These are phyloP conservation scores for Drosophila recens DNA, from an alignment of 2,888 invertebrate species.

Conservation along the genomic window DNA sequence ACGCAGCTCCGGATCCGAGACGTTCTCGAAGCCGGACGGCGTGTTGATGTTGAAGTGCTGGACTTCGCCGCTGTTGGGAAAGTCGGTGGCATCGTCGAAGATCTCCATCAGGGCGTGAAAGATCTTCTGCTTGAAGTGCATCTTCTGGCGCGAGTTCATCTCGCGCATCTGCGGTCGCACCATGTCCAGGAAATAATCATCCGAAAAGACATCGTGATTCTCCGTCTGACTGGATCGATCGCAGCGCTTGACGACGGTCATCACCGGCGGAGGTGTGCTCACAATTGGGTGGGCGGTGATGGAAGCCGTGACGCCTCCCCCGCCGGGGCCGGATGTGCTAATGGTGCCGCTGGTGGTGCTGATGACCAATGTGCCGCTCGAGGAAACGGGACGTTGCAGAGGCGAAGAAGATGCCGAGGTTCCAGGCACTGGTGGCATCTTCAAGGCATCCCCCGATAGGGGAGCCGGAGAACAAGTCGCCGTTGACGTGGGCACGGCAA, in stretches of 20 bases:
- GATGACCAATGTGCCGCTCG: conserved; percentile 34
- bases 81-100: conserved; percentile 77
- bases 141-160: conserved; percentile 82
- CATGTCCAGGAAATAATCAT: conserved; percentile 72
- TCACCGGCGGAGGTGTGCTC: background rate
- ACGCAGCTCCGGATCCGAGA: conserved; percentile 64
- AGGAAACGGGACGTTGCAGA: conserved; percentile 20
- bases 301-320: conserved; percentile 17
- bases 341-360: conserved; percentile 28
- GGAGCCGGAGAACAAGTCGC: background rate
- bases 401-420: background rate
- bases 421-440: background rate
- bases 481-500: background rate
- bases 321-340: conserved; percentile 1
- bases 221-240: conserved; percentile 55
- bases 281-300: conserved; percentile 33
- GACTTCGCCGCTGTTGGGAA: conserved; percentile 61
- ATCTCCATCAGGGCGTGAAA: conserved; percentile 77
- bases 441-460: background rate
- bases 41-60: conserved; percentile 68
- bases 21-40: conserved; percentile 50
- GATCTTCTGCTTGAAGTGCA: conserved; percentile 80
- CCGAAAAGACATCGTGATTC: conserved; percentile 38
- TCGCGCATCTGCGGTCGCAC: conserved; percentile 73
- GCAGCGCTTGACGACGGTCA: conserved; percentile 7